Percentiles rank a stretch among this genome's conserved stretches.
Conservation (phyloP, 1,140 invertebrate genomes). For the Ceratosolen solmsi region DNA sequence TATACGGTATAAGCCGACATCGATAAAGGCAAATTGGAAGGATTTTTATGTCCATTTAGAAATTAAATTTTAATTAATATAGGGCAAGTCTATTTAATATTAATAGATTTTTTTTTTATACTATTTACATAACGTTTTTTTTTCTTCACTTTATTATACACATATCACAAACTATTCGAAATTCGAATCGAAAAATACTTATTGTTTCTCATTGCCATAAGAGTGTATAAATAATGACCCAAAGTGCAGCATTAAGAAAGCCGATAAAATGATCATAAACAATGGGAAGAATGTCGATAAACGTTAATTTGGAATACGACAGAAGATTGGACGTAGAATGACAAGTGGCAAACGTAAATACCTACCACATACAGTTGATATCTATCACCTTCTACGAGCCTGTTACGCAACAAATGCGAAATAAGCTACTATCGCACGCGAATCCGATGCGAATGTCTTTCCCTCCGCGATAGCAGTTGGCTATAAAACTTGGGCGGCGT, state of each 20-base stretch:
- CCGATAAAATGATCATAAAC: background rate
- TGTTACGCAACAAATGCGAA: slow-evolving; percentile 40
- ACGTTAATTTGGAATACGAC: background rate
- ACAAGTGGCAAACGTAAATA: background rate
- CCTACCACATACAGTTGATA: background rate
- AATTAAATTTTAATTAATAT: no score
- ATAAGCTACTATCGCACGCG: slow-evolving; percentile 38
- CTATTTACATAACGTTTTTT: no score
- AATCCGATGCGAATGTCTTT: background rate
- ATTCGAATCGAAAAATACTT: background rate
- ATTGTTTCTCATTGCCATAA: background rate
- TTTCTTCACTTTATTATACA: no score
- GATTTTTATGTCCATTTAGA: no score
- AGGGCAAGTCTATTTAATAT: no score
- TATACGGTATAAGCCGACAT: no score
- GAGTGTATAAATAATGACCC: background rate
- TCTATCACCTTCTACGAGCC: slow-evolving; percentile 1
- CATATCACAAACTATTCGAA: no score
- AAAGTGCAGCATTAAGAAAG: no score
- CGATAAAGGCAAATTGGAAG: no score
- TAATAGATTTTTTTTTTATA: no score
- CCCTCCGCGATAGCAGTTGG: background rate
- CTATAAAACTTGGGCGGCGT: background rate
- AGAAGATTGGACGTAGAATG: background rate
- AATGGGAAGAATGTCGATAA: background rate